These are phyloP conservation scores for Euschistus heros DNA, from an alignment of 1,140 invertebrate species.

Conservation along the genomic window DNA sequence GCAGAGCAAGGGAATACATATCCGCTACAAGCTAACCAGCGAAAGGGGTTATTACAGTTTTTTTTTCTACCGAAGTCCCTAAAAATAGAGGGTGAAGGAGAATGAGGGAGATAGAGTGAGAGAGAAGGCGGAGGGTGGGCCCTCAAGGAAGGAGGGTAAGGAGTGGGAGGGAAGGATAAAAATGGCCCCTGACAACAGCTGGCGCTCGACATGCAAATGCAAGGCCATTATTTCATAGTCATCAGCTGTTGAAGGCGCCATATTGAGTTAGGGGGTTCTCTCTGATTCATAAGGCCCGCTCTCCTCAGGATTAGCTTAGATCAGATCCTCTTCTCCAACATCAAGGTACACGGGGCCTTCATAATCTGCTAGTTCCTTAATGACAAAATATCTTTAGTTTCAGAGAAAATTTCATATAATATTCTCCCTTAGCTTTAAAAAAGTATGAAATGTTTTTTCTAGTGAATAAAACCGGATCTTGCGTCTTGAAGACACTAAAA, in stretches of 20 bases:
- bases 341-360: no score
- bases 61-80: no score
- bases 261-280: conserved; percentile 23
- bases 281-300: conserved; percentile 8
- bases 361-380: no score
- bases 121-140: not conserved
- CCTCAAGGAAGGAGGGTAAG: not conserved
- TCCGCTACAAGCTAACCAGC: no score
- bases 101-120: not conserved
- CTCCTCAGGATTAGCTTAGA: conserved; percentile 19
- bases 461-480: no score
- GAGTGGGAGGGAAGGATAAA: conserved; percentile 23
- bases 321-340: not conserved
- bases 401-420: no score
- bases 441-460: no score
- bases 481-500: no score
- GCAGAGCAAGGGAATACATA: no score
- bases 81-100: not conserved
- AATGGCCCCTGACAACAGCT: conserved; percentile 26
- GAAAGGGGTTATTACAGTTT: no score
- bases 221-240: conserved; percentile 28
- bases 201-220: conserved; percentile 27
- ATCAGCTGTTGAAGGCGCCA: conserved; percentile 28
- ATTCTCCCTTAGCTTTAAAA: no score
- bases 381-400: no score